These are phyloP conservation scores for Eudemis profundana DNA, from an alignment of 2,888 invertebrate species.

Conservation along the genomic window DNA sequence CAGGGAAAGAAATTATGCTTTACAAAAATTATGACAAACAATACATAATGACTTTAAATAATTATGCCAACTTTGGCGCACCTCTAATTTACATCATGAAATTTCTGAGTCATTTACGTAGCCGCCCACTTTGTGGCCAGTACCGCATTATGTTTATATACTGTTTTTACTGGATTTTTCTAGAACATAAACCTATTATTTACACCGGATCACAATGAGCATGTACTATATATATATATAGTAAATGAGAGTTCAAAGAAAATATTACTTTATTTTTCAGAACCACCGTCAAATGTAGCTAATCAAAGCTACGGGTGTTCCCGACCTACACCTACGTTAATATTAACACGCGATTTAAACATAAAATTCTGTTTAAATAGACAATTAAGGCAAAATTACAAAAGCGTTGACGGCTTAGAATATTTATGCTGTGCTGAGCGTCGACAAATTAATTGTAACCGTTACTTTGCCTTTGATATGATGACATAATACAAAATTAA, in stretches of 20 bases:
- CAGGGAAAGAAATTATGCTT: no score
- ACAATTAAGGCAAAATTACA: slow-evolving; percentile 3
- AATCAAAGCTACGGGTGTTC: not conserved
- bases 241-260: not conserved
- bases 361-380: not conserved
- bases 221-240: no score
- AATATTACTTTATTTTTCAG: not conserved
- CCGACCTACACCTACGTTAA: not conserved
- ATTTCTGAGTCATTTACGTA: no score
- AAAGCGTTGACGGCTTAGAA: not conserved
- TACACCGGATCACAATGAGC: no score
- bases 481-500: not conserved
- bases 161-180: no score
- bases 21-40: no score
- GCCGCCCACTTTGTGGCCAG: no score
- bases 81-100: no score
- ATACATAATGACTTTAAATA: no score
- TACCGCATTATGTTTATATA: no score
- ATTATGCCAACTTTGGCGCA: no score
- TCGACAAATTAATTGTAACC: not conserved
- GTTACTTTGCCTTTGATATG: not conserved
- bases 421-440: not conserved
- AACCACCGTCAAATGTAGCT: not conserved
- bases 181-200: no score
- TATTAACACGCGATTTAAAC: not conserved